These are phyloP conservation scores for Crocodylus rhombifer DNA, from an alignment of 2,797 vertebrate species.

Conservation along the genomic window DNA sequence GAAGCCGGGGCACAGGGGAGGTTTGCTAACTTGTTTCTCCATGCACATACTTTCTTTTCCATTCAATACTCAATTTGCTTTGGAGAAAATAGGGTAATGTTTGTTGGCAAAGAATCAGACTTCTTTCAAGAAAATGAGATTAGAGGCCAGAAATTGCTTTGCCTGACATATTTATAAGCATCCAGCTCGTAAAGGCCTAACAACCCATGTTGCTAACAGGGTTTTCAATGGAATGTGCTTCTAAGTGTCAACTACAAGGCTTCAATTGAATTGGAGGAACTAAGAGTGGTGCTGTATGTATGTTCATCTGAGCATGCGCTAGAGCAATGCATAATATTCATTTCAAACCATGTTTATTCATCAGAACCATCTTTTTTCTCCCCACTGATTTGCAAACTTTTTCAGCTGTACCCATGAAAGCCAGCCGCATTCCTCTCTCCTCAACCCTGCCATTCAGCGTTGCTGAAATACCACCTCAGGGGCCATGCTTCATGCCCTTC, in stretches of 20 bases:
- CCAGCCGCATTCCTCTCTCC: rapidly evolving
- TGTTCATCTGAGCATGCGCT: not conserved
- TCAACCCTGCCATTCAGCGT: not conserved
- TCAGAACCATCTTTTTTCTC: not conserved
- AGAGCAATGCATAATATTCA: not conserved
- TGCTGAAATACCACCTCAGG: not conserved
- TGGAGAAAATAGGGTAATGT: not conserved
- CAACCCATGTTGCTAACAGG: not conserved
- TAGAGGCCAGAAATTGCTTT: not conserved
- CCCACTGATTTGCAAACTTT: not conserved
- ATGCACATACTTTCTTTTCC: not conserved
- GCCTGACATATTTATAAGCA: not conserved
- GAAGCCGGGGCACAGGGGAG: not conserved
- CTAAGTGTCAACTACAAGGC: not conserved
- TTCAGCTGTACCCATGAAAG: not conserved
- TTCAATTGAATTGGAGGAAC: not conserved
- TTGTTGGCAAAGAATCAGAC: not conserved
- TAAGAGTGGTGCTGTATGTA: not conserved
- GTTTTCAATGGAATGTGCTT: not conserved
- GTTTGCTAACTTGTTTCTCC: not conserved
- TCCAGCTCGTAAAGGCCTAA: not conserved
- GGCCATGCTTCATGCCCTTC: rapidly evolving
- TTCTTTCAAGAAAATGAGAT: not conserved
- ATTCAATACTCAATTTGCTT: not conserved
- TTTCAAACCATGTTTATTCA: not conserved